Evolutionary conservation across 2,888 invertebrate species (phyloP).

Genomic region (Eupeodes luniger): DNA sequence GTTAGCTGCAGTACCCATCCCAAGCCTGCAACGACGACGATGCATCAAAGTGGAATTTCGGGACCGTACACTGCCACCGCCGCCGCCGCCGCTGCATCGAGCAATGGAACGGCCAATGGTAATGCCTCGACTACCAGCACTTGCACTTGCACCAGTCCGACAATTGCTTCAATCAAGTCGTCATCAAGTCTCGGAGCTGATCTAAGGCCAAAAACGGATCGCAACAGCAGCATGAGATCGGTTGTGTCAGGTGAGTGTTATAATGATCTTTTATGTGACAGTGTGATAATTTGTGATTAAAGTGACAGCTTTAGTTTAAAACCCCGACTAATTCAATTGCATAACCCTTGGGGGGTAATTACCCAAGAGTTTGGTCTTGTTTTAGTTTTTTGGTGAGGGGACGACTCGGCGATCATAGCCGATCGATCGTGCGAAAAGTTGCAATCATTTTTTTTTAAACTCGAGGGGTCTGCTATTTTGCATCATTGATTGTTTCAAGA

Average conservation of each 20-base stretch:
- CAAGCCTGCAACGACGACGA: slow-evolving; percentile 39
- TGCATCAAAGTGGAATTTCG: slow-evolving; percentile 63
- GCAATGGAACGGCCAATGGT: slow-evolving; percentile 55
- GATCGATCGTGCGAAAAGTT: slow-evolving; percentile 59
- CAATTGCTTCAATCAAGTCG: slow-evolving; percentile 79
- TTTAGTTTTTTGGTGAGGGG: background rate
- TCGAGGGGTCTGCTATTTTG: slow-evolving; percentile 31
- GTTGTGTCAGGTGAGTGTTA: slow-evolving; percentile 82
- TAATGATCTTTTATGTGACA: background rate
- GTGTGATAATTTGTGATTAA: slow-evolving; percentile 65
- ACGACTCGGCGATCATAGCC: background rate
- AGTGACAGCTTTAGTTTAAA: slow-evolving; percentile 48
- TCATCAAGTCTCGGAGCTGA: slow-evolving; percentile 78
- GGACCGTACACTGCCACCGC: slow-evolving; percentile 2
- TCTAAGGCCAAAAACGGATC: slow-evolving; percentile 80
- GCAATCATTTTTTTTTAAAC: background rate
- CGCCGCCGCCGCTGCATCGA: background rate
- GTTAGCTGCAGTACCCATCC: slow-evolving; percentile 24
- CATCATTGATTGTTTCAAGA: slow-evolving; percentile 49
- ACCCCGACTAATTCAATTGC: slow-evolving; percentile 68
- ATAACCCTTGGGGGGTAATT: slow-evolving; percentile 57
- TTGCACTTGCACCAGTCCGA: slow-evolving; percentile 70
- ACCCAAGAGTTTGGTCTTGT: background rate
- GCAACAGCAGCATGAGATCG: slow-evolving; percentile 83
- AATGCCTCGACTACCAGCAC: slow-evolving; percentile 63